A percentile compares a stretch with the other conserved stretches of the same genome.
phyloP scores from a whole-genome alignment of 64 coral and sea anemone species.

The Pocillopora damicornis region DNA sequence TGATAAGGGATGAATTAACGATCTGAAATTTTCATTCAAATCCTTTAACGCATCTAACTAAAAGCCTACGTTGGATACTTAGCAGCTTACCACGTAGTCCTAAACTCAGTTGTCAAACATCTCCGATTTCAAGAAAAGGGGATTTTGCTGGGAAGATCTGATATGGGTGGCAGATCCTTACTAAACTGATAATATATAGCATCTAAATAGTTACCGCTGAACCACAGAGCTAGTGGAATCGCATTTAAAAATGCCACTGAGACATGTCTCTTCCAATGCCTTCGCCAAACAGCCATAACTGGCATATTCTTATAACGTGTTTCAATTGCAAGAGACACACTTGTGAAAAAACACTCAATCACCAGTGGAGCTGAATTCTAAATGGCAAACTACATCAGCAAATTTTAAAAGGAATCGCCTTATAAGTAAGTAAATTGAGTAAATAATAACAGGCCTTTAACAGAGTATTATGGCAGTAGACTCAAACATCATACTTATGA shows the following conservation, averaged over 20 bases:
- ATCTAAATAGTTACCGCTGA: not conserved
- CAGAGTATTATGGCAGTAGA: not conserved
- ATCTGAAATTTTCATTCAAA: too few species aligned
- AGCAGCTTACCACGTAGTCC: too few species aligned
- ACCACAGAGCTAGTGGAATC: not conserved
- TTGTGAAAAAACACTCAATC: not conserved
- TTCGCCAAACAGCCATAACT: conserved; percentile 1
- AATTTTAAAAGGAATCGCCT: not conserved
- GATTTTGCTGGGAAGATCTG: too few species aligned
- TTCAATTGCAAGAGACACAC: not conserved
- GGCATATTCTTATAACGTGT: not conserved
- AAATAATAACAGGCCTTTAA: not conserved
- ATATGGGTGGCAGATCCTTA: too few species aligned
- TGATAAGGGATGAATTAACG: too few species aligned
- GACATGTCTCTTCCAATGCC: not conserved
- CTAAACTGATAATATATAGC: too few species aligned
- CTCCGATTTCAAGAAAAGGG: too few species aligned
- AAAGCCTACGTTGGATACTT: too few species aligned
- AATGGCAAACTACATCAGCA: not conserved
- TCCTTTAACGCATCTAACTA: too few species aligned
- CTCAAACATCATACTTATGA: not conserved
- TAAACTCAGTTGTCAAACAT: too few species aligned
- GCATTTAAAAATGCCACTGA: not conserved
- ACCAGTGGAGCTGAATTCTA: not conserved
- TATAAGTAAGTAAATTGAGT: not conserved